Conservation (phyloP, 2,888 invertebrate species). For the Tinea trinotella region DNA sequence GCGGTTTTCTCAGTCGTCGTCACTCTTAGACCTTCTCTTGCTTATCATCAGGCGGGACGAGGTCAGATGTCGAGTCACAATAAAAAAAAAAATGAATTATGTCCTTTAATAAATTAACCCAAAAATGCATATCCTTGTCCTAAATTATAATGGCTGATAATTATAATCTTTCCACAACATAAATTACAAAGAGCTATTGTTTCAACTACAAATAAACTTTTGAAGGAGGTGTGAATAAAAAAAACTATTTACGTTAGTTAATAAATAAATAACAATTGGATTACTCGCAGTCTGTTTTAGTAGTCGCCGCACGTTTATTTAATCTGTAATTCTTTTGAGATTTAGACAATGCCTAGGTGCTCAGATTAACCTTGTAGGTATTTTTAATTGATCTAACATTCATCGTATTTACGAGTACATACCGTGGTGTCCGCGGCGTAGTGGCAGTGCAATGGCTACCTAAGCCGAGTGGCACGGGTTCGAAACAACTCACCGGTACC, state of each 20-base stretch:
- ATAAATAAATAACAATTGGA: neutral
- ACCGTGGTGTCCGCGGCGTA: no score
- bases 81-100: neutral
- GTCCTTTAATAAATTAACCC: neutral
- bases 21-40: no score
- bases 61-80: no score
- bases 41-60: no score
- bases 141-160: neutral
- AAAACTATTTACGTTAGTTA: neutral
- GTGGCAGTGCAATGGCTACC: no score
- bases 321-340: neutral
- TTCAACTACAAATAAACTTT: neutral
- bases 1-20: no score
- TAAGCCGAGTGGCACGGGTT: no score
- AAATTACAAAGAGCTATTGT: conserved; percentile 6
- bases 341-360: neutral
- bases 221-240: neutral
- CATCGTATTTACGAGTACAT: no score
- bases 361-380: neutral
- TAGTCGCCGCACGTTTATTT: neutral
- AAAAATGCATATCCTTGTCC: neutral
- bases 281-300: neutral
- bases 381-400: no score
- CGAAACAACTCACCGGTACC: no score
- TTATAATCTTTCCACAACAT: conserved; percentile 1